These are phyloP conservation scores for Cephalopachus bancanus DNA, from an alignment of 2,797 vertebrate species.

Conservation along the genomic window DNA sequence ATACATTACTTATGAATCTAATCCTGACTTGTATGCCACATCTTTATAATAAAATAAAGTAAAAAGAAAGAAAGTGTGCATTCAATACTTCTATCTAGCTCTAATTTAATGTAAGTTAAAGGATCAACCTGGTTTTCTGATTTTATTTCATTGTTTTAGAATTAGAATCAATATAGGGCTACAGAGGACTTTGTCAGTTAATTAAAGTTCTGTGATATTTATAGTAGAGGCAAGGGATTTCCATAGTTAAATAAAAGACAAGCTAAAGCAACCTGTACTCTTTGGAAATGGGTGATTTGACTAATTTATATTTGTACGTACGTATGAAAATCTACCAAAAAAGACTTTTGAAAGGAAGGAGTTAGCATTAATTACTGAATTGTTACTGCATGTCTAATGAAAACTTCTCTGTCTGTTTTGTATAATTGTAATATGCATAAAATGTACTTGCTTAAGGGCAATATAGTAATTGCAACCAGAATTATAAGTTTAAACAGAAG, in stretches of 20 bases:
- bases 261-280: not conserved
- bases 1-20: too few relatives aligned
- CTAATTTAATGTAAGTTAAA: too few relatives aligned
- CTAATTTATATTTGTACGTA: not conserved
- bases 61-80: too few relatives aligned
- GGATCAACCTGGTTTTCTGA: not conserved
- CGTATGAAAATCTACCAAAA: not conserved
- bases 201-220: not conserved
- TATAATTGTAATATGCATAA: not conserved
- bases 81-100: too few relatives aligned
- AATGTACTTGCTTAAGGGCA: not conserved
- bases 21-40: too few relatives aligned
- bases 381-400: not conserved
- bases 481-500: not conserved
- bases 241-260: not conserved
- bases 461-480: not conserved
- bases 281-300: not conserved
- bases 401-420: not conserved
- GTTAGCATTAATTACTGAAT: not conserved
- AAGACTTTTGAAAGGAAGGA: not conserved
- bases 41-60: too few relatives aligned
- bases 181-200: not conserved
- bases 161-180: not conserved
- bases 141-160: constrained; percentile 7
- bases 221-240: not conserved